phyloP scores from a whole-genome alignment of 2,797 vertebrate species.

The Astyanax mexicanus region DNA sequence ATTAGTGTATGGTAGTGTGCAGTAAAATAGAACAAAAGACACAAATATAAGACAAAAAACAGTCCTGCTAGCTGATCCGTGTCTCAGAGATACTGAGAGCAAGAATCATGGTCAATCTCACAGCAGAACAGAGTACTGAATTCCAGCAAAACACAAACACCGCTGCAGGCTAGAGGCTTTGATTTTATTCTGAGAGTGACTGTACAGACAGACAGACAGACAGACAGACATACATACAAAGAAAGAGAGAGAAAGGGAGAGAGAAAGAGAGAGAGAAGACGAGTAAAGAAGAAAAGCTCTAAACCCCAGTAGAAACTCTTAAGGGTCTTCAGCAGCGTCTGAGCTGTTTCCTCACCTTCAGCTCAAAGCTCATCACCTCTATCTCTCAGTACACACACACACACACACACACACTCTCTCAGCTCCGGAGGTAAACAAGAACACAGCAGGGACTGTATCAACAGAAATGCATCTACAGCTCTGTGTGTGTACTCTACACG shows the following conservation, averaged over 20 bases:
- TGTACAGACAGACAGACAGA: background rate
- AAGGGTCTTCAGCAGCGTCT: background rate
- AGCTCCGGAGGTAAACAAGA: background rate
- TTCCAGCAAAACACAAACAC: slow-evolving; percentile 2
- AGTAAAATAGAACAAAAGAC: background rate
- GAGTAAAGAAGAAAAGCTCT: background rate
- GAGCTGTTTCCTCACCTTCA: background rate
- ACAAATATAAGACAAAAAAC: background rate
- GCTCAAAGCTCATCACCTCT: background rate
- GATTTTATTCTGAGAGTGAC: slow-evolving; percentile 2
- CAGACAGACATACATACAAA: background rate
- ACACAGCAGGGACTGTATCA: background rate
- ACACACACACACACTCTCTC: background rate
- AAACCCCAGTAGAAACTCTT: background rate
- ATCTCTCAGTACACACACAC: background rate
- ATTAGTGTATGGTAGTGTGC: background rate
- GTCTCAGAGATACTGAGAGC: background rate
- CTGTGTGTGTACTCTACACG: background rate
- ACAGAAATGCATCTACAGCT: background rate
- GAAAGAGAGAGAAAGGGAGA: background rate
- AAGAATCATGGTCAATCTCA: background rate
- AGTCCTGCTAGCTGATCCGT: background rate
- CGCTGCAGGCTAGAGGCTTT: background rate
- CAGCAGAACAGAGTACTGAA: background rate
- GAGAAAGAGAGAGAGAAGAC: slow-evolving; percentile 7